Conservation (phyloP, 1,140 invertebrate genomes). For the Zaprionus capensis region DNA sequence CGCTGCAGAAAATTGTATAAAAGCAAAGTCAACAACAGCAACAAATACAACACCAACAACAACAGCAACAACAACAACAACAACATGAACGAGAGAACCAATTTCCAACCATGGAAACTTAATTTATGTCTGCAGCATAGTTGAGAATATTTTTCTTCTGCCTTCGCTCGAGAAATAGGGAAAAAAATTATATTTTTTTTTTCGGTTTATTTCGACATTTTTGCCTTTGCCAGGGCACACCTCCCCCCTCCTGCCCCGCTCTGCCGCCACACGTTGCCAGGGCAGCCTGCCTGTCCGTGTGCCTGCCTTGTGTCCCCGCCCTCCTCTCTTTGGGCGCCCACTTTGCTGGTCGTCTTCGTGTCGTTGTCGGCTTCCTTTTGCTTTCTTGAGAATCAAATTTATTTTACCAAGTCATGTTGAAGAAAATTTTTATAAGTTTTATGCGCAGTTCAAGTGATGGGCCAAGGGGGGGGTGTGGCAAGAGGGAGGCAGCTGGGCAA, state of each 20-base stretch:
- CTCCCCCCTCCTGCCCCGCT: conserved; percentile 4
- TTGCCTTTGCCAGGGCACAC: conserved; percentile 52
- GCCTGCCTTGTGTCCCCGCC: not conserved
- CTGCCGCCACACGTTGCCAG: conserved; percentile 21
- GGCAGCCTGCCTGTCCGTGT: conserved; percentile 3
- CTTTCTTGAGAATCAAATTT: conserved; percentile 84
- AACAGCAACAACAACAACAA: conserved; percentile 36
- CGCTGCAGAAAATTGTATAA: conserved; percentile 73
- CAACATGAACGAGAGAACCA: conserved; percentile 65
- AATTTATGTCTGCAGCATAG: conserved; percentile 84
- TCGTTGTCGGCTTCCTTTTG: conserved; percentile 62
- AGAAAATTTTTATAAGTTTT: conserved; percentile 84
- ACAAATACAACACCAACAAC: conserved; percentile 56
- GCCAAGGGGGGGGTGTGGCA: conserved; percentile 22
- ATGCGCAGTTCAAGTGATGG: conserved; percentile 79
- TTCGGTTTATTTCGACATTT: conserved; percentile 77
- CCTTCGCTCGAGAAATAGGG: conserved; percentile 61
- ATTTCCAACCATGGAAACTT: conserved; percentile 84
- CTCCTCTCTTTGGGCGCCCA: not conserved
- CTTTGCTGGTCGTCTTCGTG: conserved; percentile 36
- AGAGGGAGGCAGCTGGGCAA: conserved; percentile 41
- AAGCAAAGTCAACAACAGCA: conserved; percentile 79
- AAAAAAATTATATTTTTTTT: conserved; percentile 59
- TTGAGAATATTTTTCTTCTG: conserved; percentile 83
- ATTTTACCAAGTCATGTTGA: conserved; percentile 84